phyloP scores from a whole-genome alignment of 2,113 vertebrate genomes.

The Tyto alba region DNA sequence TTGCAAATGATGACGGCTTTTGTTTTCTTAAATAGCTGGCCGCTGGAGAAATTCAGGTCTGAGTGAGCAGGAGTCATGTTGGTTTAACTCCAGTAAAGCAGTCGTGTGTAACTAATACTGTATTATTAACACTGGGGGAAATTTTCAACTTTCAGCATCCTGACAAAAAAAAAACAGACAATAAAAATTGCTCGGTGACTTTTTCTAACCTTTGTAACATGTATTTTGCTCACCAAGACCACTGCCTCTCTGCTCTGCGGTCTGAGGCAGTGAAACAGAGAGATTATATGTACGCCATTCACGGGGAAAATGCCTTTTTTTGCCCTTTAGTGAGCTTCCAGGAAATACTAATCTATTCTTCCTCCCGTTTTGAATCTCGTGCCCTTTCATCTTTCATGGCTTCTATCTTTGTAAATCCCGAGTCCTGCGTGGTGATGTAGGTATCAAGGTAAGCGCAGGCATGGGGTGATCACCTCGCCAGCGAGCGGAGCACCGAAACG shows the following conservation, averaged over 20 bases:
- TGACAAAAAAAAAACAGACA: conserved; percentile 69
- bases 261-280: conserved; percentile 43
- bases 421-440: neutral
- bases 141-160: conserved; percentile 67
- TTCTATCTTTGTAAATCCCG: rapidly evolving
- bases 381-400: neutral
- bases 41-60: conserved; percentile 21
- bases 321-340: neutral
- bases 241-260: neutral
- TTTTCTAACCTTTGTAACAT: conserved; percentile 70
- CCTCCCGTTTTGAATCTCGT: neutral
- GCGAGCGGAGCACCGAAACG: too few relatives aligned
- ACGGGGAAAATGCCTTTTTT: neutral
- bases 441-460: neutral
- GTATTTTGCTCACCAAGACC: conserved; percentile 73
- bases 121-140: conserved; percentile 75
- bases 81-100: conserved; percentile 67
- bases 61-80: conserved; percentile 54
- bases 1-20: conserved; percentile 32
- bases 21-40: conserved; percentile 60
- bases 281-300: conserved; percentile 29
- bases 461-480: rapidly evolving
- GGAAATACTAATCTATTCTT: neutral
- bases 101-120: conserved; percentile 70
- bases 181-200: conserved; percentile 66